Conservation (phyloP, 2,888 invertebrate species). For the Panopea generosa region DNA sequence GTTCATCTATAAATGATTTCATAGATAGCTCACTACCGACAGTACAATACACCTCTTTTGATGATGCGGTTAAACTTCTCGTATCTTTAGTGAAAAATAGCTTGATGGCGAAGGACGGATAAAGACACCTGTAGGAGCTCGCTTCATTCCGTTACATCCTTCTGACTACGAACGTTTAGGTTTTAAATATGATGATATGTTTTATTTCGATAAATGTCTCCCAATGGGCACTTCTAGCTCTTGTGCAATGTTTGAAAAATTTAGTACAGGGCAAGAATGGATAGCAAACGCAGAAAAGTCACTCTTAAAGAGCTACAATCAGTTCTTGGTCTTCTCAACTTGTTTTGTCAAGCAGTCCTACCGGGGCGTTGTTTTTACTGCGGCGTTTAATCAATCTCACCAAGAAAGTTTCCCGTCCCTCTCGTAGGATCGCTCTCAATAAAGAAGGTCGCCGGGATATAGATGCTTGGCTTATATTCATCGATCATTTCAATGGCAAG, state of each 20-base stretch:
- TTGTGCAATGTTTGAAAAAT: slow-evolving; percentile 30
- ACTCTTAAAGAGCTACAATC: slow-evolving; percentile 41
- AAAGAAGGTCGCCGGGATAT: neutral
- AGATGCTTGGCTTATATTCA: neutral
- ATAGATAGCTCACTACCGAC: slow-evolving; percentile 8
- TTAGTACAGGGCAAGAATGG: slow-evolving; percentile 12
- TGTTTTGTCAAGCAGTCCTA: slow-evolving; percentile 31
- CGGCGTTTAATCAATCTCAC: slow-evolving; percentile 45
- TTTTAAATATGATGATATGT: slow-evolving; percentile 8
- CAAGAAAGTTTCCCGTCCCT: slow-evolving; percentile 13
- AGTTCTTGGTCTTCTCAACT: slow-evolving; percentile 41
- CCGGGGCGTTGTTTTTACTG: slow-evolving; percentile 36
- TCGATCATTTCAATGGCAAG: neutral
- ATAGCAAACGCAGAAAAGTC: slow-evolving; percentile 12
- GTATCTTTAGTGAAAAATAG: neutral
- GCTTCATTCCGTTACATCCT: slow-evolving; percentile 29
- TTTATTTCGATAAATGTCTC: slow-evolving; percentile 30
- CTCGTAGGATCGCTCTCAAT: slow-evolving; percentile 2
- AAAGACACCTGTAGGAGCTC: slow-evolving; percentile 21
- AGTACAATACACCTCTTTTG: slow-evolving; percentile 23
- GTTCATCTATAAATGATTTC: slow-evolving; percentile 29
- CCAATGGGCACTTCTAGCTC: slow-evolving; percentile 30
- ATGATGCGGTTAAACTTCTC: slow-evolving; percentile 19
- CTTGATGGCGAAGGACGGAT: slow-evolving; percentile 28
- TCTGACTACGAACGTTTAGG: slow-evolving; percentile 33